Evolutionary conservation across 2,113 vertebrate genomes (phyloP), one percentile per base, ranked within the genome.

Genomic region (Perca flavescens): DNA sequence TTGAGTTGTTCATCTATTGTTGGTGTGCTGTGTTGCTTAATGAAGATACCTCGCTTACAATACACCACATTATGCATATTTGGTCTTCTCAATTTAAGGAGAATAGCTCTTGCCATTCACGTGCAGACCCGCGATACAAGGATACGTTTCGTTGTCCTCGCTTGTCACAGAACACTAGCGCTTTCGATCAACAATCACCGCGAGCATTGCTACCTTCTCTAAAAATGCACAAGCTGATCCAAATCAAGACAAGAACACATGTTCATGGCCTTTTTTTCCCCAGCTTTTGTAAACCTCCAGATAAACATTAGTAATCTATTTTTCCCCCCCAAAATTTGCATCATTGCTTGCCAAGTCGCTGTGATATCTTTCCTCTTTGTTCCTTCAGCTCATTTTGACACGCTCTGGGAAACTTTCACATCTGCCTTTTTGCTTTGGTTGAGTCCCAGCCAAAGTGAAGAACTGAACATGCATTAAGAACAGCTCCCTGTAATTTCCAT

Each of bases 1-100:
- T 86, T 5, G 69, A 90, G 70, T 91, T 88, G 90, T 86, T 88
- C 82, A 16, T 82, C 90, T 72, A 89, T 93, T 93, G 91, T 94
- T 68, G 82, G 78, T 4, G 50, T 12, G 81, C 86, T 36, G 57
- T 83, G 89, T 87, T 52, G 25, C 84, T 89, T 86, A 94, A 92
- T 91, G 89, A 93, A 87, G 85, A 80, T 69, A 79, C 77, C 72
- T 84, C 65, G 1, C 83, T 80, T 83, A 93, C 92, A 93, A 92
- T 84, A 40, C 81, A 28, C n/a, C 19, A 17, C 80, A 88, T 93
- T 93, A 80, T 91, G 92, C 88, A 84, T 77, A 81, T 93, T 90
- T 77, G 56, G 70, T 82, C 79, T 86, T 84, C 86, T 90, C 90
- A 90, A 86, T 92, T 83, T 85, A 89, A 89, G 90, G 84, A 92